phyloP scores from a whole-genome alignment of 2,113 vertebrate species.

The Maccullochella peelii region DNA sequence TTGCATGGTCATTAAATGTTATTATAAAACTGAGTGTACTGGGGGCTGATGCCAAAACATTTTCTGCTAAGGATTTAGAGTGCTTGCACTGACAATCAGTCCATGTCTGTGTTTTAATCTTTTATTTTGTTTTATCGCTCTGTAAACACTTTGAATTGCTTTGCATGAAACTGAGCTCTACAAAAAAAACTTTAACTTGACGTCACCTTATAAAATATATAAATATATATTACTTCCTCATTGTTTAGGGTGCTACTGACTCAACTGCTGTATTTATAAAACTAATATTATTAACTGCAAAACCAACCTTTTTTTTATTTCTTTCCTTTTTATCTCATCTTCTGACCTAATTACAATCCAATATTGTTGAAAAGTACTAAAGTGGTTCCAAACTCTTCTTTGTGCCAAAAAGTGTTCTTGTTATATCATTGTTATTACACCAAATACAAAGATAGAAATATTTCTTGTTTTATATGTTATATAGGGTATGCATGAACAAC shows the following conservation, averaged over 20 bases:
- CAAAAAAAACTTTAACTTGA: too few species aligned
- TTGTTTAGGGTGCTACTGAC: not conserved
- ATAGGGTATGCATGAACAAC: not conserved
- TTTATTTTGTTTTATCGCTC: not conserved
- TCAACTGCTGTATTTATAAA: too few species aligned
- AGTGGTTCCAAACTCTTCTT: not conserved
- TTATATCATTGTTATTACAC: not conserved
- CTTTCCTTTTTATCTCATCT: not conserved
- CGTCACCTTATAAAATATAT: too few species aligned
- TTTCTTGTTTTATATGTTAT: not conserved
- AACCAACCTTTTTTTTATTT: too few species aligned
- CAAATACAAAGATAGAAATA: not conserved
- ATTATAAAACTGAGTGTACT: not conserved
- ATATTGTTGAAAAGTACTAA: not conserved
- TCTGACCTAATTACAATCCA: not conserved
- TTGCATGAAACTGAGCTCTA: not conserved
- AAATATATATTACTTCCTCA: too few species aligned
- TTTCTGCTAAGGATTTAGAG: not conserved
- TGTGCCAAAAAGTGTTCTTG: not conserved
- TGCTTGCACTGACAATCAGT: not conserved
- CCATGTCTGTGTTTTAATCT: not conserved
- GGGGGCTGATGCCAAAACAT: not conserved
- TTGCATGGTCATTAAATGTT: not conserved
- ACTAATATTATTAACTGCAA: not conserved
- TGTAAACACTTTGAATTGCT: not conserved